phyloP scores from a whole-genome alignment of 2,797 vertebrate genomes.

The Rachycentron canadum region DNA sequence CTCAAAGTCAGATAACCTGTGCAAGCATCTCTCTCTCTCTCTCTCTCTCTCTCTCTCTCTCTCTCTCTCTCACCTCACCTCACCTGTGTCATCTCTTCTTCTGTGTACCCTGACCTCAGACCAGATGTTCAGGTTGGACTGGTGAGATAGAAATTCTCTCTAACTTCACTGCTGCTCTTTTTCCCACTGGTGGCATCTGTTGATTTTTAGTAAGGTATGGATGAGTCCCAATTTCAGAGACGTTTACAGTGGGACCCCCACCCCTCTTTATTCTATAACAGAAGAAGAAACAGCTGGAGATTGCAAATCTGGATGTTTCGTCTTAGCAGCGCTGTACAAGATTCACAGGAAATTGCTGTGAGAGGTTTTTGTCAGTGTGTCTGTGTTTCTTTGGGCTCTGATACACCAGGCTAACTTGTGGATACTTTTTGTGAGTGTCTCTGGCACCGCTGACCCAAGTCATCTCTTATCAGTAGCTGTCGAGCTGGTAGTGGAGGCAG shows the following conservation, averaged over 20 bases:
- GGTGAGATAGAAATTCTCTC: conserved; percentile 37
- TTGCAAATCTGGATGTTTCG: conserved; percentile 32
- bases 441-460: not conserved
- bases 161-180: conserved; percentile 1
- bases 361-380: conserved; percentile 18
- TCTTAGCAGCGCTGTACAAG: conserved; percentile 29
- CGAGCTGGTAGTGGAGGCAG: not conserved
- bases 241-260: conserved; percentile 40
- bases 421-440: conserved; percentile 1
- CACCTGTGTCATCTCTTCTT: conserved; percentile 5
- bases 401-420: conserved; percentile 25
- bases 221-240: conserved; percentile 58
- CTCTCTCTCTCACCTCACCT: too few relatives aligned
- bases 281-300: conserved; percentile 59
- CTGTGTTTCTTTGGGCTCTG: conserved; percentile 27
- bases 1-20: not conserved
- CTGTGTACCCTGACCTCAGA: conserved; percentile 15
- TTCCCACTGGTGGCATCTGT: conserved; percentile 24
- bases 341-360: conserved; percentile 28
- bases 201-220: conserved; percentile 56
- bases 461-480: not conserved
- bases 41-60: too few relatives aligned
- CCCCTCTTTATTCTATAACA: conserved; percentile 12
- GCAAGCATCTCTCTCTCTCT: not conserved
- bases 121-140: conserved; percentile 26